Evolutionary conservation across 2,797 vertebrate species (phyloP), one percentile per base, ranked within the genome.

Genomic region (Periparus ater): DNA sequence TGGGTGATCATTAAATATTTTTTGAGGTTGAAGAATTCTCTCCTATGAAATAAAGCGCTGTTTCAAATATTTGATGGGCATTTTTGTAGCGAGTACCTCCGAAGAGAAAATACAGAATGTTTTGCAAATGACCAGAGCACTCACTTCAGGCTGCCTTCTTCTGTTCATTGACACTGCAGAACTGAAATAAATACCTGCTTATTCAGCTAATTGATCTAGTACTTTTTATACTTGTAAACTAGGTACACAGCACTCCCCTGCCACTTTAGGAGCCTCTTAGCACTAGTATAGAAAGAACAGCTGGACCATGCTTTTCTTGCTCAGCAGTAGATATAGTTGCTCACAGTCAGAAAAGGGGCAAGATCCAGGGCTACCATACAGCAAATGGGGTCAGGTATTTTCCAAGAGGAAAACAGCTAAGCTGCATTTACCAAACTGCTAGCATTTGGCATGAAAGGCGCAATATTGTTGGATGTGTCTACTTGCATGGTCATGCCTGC

Each of bases 81-180:
- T 77, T 86, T 95, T 53, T 88, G 53, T 72, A 50, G 6, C 1
- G 11, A 71, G 11, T 38, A 6, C 17, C 50, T 67, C 16, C 58
- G 40, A 44, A 70, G 44, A 55, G 55, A 76, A 88, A 90, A 60
- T 12, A 21, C 19, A 53, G 50, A 40, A 58, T 0, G 0, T 20
- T 83, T 77, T 90, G 38, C 21, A 71, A 53, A 72, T 0, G 0
- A 27, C 0, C 2, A 68, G 38, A 79, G 19, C 16, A 4, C 13
- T 85, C 42, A 53, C 17, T 85, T 67, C 54, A 50, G 19, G 12
- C 54, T 84, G 32, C 36, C 50, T 84, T 53, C 50, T 80, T 18
- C 26, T 40, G 38, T 18, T 81, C 70, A 47, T 50, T 58, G 76
- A 18, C 1, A 1, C 17, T 32, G 38, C 66, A 86, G 66, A 78